These are phyloP conservation scores for Drosophila anceps DNA, from an alignment of 2,888 invertebrate genomes.

Conservation along the genomic window DNA sequence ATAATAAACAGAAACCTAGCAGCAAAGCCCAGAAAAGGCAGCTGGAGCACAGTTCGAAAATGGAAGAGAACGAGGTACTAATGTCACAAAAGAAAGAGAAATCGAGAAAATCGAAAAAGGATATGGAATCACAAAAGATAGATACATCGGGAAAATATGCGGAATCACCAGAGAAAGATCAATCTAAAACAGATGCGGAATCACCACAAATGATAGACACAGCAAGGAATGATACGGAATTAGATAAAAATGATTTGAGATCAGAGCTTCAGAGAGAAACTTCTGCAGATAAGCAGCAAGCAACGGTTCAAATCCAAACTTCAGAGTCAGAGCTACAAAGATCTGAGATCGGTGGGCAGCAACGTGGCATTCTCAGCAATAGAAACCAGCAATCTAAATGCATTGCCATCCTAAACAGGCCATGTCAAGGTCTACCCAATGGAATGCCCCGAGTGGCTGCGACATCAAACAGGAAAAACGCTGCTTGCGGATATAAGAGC, in stretches of 20 bases:
- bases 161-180: not conserved
- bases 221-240: not conserved
- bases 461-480: not conserved
- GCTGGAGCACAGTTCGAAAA: not conserved
- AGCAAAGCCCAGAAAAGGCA: not conserved
- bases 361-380: not conserved
- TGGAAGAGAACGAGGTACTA: not conserved
- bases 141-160: not conserved
- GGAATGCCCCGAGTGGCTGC: not conserved
- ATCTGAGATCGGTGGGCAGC: not conserved
- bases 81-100: not conserved
- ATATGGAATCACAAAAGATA: not conserved
- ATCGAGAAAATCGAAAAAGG: too few relatives aligned
- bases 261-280: not conserved
- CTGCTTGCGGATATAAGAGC: not conserved
- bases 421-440: not conserved
- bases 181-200: not conserved
- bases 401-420: not conserved
- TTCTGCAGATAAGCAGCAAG: not conserved
- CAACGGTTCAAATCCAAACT: conserved; percentile 1
- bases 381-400: not conserved
- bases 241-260: not conserved
- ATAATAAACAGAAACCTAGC: not conserved
- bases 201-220: not conserved
- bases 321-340: not conserved